Conservation (phyloP, 1,140 invertebrate genomes). For the Coelopa frigida region DNA sequence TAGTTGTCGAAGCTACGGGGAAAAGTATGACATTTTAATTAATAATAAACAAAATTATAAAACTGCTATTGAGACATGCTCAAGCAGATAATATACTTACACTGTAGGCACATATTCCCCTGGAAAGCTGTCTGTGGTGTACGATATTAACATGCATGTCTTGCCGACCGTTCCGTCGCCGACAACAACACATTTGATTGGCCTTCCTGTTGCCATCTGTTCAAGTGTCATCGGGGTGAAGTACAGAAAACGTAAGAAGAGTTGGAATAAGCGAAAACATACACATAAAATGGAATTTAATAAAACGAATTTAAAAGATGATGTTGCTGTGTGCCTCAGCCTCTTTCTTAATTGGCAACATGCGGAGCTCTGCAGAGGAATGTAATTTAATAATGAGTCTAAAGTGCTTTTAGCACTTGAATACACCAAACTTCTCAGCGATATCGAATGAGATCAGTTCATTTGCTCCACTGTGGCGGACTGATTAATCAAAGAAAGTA, state of each 20-base stretch:
- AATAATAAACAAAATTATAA: slow-evolving; percentile 12
- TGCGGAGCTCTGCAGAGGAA: too few species aligned
- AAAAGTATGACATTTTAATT: slow-evolving; percentile 18
- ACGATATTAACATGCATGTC: slow-evolving; percentile 98
- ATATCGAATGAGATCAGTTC: too few species aligned
- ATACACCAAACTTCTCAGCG: too few species aligned
- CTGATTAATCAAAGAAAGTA: too few species aligned
- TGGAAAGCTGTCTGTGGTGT: slow-evolving; percentile 97
- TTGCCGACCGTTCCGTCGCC: slow-evolving; percentile 89
- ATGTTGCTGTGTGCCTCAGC: neutral
- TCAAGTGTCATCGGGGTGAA: neutral
- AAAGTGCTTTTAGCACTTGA: too few species aligned
- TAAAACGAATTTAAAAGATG: slow-evolving; percentile 3
- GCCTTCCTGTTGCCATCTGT: slow-evolving; percentile 74
- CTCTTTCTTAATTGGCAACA: neutral
- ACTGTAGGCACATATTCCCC: slow-evolving; percentile 96
- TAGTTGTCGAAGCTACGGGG: slow-evolving; percentile 88
- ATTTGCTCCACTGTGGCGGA: too few species aligned
- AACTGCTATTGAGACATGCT: slow-evolving; percentile 1
- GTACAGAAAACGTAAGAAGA: neutral
- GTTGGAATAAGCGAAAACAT: neutral
- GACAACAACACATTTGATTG: slow-evolving; percentile 81
- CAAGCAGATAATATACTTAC: slow-evolving; percentile 53
- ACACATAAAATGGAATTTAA: neutral
- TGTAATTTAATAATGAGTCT: too few species aligned